These are phyloP conservation scores for Neoniphon sammara DNA, from an alignment of 2,797 vertebrate genomes.

Conservation along the genomic window DNA sequence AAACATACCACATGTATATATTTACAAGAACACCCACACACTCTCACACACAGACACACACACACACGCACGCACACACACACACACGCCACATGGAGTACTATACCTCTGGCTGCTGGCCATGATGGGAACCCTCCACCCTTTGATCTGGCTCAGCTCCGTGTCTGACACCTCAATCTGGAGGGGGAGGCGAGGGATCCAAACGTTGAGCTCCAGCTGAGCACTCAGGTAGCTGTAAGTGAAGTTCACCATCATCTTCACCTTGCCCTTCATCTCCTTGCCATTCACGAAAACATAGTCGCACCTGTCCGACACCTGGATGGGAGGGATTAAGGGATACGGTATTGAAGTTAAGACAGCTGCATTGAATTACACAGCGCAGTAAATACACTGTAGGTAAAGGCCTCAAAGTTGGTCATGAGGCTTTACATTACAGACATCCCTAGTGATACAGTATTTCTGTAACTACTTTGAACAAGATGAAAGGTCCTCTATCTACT, in stretches of 20 bases:
- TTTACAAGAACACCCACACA: conserved; percentile 18
- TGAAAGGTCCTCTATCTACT: conserved; percentile 69
- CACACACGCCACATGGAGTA: conserved; percentile 4
- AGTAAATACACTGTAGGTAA: conserved; percentile 29
- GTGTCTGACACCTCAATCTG: conserved; percentile 94
- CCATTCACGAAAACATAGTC: conserved; percentile 95
- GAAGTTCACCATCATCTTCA: conserved; percentile 89
- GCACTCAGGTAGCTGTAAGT: conserved; percentile 93
- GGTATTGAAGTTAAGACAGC: conserved; percentile 40
- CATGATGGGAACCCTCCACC: conserved; percentile 91
- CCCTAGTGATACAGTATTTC: conserved; percentile 49
- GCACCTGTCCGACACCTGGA: conserved; percentile 93
- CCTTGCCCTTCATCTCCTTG: conserved; percentile 91
- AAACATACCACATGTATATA: background rate
- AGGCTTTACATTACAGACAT: conserved; percentile 59
- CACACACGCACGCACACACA: conserved; percentile 28
- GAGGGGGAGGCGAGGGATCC: conserved; percentile 91
- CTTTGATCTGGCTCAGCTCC: conserved; percentile 95
- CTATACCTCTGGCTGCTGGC: conserved; percentile 88
- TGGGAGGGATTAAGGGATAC: conserved; percentile 67
- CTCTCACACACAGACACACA: background rate
- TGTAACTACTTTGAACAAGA: conserved; percentile 73
- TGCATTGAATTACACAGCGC: conserved; percentile 40
- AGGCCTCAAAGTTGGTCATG: conserved; percentile 58
- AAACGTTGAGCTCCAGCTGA: conserved; percentile 90